Evolutionary conservation across 2,888 invertebrate species (phyloP), one percentile per base, ranked within the genome.

Genomic region (Orchestes rusci): DNA sequence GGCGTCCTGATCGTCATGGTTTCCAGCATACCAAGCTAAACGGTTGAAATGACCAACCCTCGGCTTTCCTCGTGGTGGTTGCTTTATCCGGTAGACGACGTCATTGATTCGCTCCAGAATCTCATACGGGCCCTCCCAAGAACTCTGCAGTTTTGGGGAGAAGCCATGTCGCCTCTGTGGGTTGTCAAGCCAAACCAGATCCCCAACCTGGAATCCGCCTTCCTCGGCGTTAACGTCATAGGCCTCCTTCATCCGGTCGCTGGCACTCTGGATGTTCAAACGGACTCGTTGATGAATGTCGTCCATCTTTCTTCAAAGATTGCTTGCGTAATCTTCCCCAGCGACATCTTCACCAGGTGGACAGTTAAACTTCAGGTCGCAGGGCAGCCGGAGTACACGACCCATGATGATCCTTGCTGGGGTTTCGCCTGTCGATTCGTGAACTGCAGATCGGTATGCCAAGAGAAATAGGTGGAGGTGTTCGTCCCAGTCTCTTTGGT

Each of bases 301-400:
- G 31, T 41, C 17, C 39, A 48, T 45, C 19, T 16, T 44, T 8
- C 35, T 16, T 3, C 39, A 29, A 5, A 48, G 34, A 20, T 29
- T 38, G 31, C 20, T 37, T 10, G 37, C 42, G 35, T 41, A 38
- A 20, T 49, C 39, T 20, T 46, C 30, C 29, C 41, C 28, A 20
- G 57, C 53, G n/a, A 48, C 15, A 36, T 43, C 53, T 48, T 17
- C 31, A 34, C 48, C 45, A 16, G 45, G 38, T 23, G 13, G 30
- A 13, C 30, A 30, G 4, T 13, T 13, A 13, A 30, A 30, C 30
- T 8, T 30, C 30, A 30, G 5, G 12, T 30, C 30, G 30, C 30
- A 30, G 5, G 30, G 30, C 8, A 30, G 7, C 4, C 30, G 23
- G 23, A 23, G 23, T 23, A 7, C 23, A 7, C 10, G 7, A 7